Percentiles rank a stretch among this genome's conserved stretches.
Conservation (phyloP, 2,888 invertebrate genomes). For the Antitype chi region DNA sequence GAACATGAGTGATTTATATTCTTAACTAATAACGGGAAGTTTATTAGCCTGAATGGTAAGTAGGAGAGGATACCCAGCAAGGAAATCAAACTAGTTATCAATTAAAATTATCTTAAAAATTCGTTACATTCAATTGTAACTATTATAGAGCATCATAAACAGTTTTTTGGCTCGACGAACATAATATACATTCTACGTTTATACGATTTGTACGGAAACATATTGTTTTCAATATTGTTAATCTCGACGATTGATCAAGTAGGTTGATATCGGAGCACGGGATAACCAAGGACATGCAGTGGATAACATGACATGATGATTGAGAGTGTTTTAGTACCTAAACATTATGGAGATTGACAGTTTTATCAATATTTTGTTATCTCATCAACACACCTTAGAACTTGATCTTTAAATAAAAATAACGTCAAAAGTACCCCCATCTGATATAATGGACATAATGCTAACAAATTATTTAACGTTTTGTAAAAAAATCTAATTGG, state of each 20-base stretch:
- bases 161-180: neutral
- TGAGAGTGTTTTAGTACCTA: constrained; percentile 34
- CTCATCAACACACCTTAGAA: neutral
- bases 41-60: constrained; percentile 32
- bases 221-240: constrained; percentile 45
- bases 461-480: neutral
- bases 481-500: constrained; percentile 26
- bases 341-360: constrained; percentile 38
- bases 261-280: constrained; percentile 33
- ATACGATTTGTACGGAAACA: constrained; percentile 19
- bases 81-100: constrained; percentile 56
- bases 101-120: constrained; percentile 45
- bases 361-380: constrained; percentile 55
- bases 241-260: constrained; percentile 52
- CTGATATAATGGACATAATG: constrained; percentile 3
- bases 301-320: constrained; percentile 36
- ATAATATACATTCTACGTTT: constrained; percentile 7
- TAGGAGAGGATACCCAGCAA: constrained; percentile 32
- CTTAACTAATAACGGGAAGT: constrained; percentile 46
- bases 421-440: constrained; percentile 20
- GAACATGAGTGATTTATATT: constrained; percentile 22
- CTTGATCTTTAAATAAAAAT: constrained; percentile 13
- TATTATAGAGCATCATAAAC: constrained; percentile 28
- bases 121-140: constrained; percentile 39
- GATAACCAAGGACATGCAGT: constrained; percentile 40